A percentile compares a stretch with the other conserved stretches of the same genome.
These are phyloP conservation scores for Acrossocheilus fasciatus DNA, from an alignment of 2,797 vertebrate genomes.

Conservation along the genomic window DNA sequence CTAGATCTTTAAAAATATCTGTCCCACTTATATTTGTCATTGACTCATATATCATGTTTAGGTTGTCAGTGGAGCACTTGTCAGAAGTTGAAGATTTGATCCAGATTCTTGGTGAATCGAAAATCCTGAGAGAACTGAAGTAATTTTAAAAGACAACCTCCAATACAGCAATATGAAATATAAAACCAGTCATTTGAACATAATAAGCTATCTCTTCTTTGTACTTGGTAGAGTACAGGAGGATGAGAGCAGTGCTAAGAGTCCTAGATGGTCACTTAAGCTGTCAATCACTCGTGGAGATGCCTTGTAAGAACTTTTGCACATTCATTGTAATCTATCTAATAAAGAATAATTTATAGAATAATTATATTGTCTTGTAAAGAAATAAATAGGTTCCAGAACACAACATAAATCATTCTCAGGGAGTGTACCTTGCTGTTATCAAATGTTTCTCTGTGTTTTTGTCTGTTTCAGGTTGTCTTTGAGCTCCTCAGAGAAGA, in stretches of 20 bases:
- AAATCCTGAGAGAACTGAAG: not conserved
- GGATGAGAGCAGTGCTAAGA: not conserved
- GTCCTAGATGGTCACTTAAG: slow-evolving; percentile 1
- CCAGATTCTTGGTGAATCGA: not conserved
- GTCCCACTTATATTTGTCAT: not conserved
- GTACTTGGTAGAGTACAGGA: not conserved
- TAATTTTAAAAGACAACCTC: not conserved
- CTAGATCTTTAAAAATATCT: not conserved
- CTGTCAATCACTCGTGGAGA: not conserved
- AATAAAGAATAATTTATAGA: not conserved
- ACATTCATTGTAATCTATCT: not conserved
- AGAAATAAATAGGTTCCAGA: not conserved
- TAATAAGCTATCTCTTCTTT: not conserved
- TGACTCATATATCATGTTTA: not conserved
- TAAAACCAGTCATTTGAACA: not conserved
- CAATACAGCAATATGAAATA: not conserved
- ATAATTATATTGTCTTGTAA: not conserved
- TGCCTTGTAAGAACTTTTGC: not conserved
- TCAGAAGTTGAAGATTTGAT: not conserved
- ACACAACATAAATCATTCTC: not conserved
- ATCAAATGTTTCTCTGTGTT: not conserved
- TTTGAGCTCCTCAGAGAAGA: not conserved
- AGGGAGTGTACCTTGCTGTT: not conserved
- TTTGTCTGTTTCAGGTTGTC: slow-evolving; percentile 18
- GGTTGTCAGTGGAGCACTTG: slow-evolving; percentile 3